phyloP scores from a whole-genome alignment of 2,888 invertebrate species.

The Melanostoma mellinum region DNA sequence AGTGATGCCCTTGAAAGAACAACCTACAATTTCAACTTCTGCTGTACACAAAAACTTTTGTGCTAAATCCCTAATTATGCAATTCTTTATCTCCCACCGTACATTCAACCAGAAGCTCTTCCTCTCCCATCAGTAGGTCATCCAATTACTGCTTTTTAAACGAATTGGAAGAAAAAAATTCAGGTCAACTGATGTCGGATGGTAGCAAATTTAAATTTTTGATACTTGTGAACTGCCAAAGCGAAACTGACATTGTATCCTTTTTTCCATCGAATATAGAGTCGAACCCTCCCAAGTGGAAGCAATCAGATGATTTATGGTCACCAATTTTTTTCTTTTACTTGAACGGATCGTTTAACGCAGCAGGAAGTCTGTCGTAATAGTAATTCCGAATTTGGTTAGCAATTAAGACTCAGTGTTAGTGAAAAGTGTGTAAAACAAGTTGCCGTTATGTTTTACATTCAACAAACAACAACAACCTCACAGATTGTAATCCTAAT shows the following conservation, averaged over 20 bases:
- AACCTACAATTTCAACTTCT: no score
- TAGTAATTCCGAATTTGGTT: constrained; percentile 41
- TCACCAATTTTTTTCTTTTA: constrained; percentile 33
- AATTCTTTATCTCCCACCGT: constrained; percentile 26
- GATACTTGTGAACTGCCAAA: constrained; percentile 34
- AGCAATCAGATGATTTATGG: constrained; percentile 68
- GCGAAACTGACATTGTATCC: constrained; percentile 5
- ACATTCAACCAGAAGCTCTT: constrained; percentile 14
- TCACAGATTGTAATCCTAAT: constrained; percentile 42
- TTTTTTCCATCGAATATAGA: neutral
- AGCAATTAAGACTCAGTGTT: constrained; percentile 49
- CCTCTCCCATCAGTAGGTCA: constrained; percentile 53
- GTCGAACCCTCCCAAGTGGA: constrained; percentile 56
- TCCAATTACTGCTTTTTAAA: constrained; percentile 28
- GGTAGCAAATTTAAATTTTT: constrained; percentile 61
- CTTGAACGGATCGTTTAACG: constrained; percentile 34
- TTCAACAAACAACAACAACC: constrained; percentile 4
- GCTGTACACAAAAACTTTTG: neutral
- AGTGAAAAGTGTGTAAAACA: constrained; percentile 41
- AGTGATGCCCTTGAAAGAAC: no score
- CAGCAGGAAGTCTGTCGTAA: constrained; percentile 61
- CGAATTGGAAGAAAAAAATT: constrained; percentile 29
- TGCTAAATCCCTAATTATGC: constrained; percentile 29
- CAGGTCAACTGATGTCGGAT: constrained; percentile 38
- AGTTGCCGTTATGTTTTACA: constrained; percentile 47